Conservation (phyloP, 2,797 vertebrate genomes). For the Etheostoma perlongum region DNA sequence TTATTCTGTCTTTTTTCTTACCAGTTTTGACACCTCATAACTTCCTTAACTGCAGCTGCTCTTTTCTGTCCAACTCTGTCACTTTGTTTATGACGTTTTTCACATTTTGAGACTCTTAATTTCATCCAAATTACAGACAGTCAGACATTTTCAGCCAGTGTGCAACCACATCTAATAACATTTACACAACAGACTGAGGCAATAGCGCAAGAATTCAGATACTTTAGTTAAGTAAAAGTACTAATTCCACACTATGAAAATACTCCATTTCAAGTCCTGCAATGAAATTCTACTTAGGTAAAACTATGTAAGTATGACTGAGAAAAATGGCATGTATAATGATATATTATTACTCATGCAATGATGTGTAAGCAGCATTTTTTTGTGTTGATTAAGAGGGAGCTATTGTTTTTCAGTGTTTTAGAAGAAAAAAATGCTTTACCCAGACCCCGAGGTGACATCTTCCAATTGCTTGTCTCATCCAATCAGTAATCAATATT, state of each 20-base stretch:
- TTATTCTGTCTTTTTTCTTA: slow-evolving; percentile 7
- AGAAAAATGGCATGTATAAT: too few relatives aligned
- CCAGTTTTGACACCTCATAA: not conserved
- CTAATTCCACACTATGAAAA: not conserved
- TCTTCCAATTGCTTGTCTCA: not conserved
- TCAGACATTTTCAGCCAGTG: not conserved
- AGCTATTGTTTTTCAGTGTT: too few relatives aligned
- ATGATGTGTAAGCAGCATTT: not conserved
- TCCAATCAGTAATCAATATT: not conserved
- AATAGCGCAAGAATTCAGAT: not conserved
- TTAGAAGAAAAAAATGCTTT: too few relatives aligned
- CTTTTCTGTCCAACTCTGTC: not conserved
- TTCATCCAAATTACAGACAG: not conserved
- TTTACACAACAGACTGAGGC: not conserved
- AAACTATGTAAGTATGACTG: too few relatives aligned
- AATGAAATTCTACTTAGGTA: not conserved
- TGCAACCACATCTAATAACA: not conserved
- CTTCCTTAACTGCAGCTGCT: slow-evolving; percentile 15
- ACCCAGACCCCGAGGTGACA: not conserved
- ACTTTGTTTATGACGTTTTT: not conserved
- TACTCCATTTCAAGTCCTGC: not conserved
- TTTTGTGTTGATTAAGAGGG: not conserved
- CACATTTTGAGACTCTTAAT: not conserved
- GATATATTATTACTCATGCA: not conserved
- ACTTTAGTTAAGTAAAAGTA: not conserved